Evolutionary conservation across 92 coral and sea anemone species (phyloP).

Genomic region (Actinernus sp.): DNA sequence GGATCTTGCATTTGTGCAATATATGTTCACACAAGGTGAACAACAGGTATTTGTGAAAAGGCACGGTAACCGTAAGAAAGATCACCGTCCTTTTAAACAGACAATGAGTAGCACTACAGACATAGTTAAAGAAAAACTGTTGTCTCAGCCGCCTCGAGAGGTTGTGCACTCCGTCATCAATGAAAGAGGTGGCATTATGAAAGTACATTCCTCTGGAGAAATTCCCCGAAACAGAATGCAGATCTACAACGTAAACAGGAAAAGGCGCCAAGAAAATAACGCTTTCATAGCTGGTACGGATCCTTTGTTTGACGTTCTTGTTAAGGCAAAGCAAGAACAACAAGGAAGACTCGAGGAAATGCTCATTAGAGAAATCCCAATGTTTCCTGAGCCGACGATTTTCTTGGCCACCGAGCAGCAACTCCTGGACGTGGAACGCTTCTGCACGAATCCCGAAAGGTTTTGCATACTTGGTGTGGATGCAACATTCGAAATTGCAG

Average conservation of each 20-base stretch:
- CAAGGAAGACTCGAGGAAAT: slow-evolving; percentile 22
- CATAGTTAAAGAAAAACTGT: slow-evolving; percentile 30
- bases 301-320: slow-evolving; percentile 38
- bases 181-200: slow-evolving; percentile 46
- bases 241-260: slow-evolving; percentile 35
- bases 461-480: slow-evolving; percentile 63
- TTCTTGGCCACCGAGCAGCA: no score
- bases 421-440: slow-evolving; percentile 41
- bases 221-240: slow-evolving; percentile 45
- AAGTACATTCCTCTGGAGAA: slow-evolving; percentile 38
- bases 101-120: slow-evolving; percentile 50
- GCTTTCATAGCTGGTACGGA: slow-evolving; percentile 35
- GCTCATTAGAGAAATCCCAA: slow-evolving; percentile 52
- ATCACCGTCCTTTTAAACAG: slow-evolving; percentile 21
- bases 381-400: slow-evolving; percentile 52
- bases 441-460: slow-evolving; percentile 45
- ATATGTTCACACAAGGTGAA: no score
- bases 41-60: slow-evolving; percentile 14
- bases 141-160: slow-evolving; percentile 33
- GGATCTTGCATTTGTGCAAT: no score
- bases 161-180: slow-evolving; percentile 34
- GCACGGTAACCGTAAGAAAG: slow-evolving; percentile 42
- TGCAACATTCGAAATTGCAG: no score
- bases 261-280: no score
- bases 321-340: slow-evolving; percentile 42